Evolutionary conservation across 2,888 invertebrate species (phyloP), one percentile per base, ranked within the genome.

Genomic region (Volucella inanis): DNA sequence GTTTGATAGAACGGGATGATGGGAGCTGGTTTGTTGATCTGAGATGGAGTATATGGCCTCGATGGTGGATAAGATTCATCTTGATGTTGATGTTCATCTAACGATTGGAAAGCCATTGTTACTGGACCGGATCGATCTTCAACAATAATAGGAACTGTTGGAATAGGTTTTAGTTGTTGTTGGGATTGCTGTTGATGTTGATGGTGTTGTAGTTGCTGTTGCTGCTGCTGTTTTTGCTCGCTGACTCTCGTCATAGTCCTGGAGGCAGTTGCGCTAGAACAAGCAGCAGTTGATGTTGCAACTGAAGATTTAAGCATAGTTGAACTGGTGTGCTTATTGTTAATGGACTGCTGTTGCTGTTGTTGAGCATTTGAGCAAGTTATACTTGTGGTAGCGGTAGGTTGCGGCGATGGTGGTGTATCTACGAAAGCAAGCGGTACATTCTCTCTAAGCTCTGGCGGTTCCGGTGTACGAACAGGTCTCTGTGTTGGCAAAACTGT

Each of bases 1-100:
- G 91, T 91, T 92, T 97, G 97, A 90, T 97, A 97, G 88, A 94
- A 94, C 9, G 97, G 97, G 87, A 97, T 94, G 64, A 94, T 93
- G 11, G 96, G 94, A 1, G 96, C 95, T 38, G 96, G 95, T 83
- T 91, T 92, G 89, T 96, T 96, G 77, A 94, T 95, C 92, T 94
- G 91, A 89, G 95, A 95, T 0, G 96, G 96, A 18, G 96, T 96
- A 78, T 93, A 93, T 4, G 96, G 94, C 74, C 95, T 93, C 1
- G 90, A 89, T 2, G 90, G 89, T 18, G 90, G 89, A 76, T 89
- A 89, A 18, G 91, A 90, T 49, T 92, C 90, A 59, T 91, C 92
- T 54, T 89, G 89, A 14, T 89, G 89, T 89, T 92, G 88, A 87
- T 94, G 94, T 87, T 95, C 94, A 86, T 93, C 92, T 88, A 95